Conservation (phyloP, 2,113 vertebrate species). For the Donacobius atricapilla region DNA sequence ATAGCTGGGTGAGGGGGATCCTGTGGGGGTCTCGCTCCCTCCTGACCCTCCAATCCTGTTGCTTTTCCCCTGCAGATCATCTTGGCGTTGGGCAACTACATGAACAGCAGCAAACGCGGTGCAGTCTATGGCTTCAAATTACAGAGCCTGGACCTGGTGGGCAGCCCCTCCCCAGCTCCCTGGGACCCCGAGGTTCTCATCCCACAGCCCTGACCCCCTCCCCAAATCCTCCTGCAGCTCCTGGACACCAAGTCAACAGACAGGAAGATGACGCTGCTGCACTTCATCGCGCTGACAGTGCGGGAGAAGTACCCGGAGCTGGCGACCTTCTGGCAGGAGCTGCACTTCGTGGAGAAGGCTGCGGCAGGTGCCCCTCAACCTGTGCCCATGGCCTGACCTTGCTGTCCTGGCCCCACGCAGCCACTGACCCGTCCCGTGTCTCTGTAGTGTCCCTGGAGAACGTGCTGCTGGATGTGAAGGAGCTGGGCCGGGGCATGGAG, state of each 20-base stretch:
- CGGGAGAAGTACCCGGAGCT: constrained; percentile 93
- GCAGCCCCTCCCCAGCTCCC: not conserved
- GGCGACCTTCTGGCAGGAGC: constrained; percentile 89
- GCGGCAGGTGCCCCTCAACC: constrained; percentile 79
- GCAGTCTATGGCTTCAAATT: constrained; percentile 89
- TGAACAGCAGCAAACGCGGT: constrained; percentile 97
- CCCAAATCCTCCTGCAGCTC: constrained; percentile 72
- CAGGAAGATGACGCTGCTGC: constrained; percentile 92
- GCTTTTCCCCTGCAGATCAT: constrained; percentile 81
- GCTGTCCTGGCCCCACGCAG: rapidly evolving
- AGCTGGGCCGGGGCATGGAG: constrained; percentile 95
- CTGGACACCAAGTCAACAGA: constrained; percentile 98
- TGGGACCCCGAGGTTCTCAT: not conserved
- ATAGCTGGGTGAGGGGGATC: not conserved
- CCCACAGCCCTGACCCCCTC: not conserved
- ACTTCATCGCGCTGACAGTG: constrained; percentile 92
- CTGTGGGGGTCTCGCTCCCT: not conserved
- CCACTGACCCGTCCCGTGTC: not conserved
- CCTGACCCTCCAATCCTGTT: not conserved
- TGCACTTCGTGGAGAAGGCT: constrained; percentile 96
- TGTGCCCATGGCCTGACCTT: rapidly evolving
- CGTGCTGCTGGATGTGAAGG: constrained; percentile 91
- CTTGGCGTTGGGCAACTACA: constrained; percentile 94
- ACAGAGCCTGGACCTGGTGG: constrained; percentile 74
- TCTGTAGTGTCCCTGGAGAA: constrained; percentile 92